Conservation (phyloP, 1,140 invertebrate genomes). For the Drosophila melanica region DNA sequence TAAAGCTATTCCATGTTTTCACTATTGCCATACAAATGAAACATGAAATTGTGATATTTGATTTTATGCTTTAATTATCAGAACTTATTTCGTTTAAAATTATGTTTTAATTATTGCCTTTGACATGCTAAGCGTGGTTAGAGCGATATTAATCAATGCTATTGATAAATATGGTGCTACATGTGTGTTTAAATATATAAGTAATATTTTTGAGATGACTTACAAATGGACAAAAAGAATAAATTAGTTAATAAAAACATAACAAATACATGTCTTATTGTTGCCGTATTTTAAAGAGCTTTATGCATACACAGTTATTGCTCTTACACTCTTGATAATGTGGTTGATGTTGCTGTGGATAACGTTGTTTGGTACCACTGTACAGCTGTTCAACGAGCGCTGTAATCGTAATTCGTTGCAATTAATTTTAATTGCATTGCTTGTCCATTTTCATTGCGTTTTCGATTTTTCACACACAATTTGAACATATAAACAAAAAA, state of each 20-base stretch:
- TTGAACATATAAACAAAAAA: constrained; percentile 78
- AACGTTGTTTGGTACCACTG: constrained; percentile 17
- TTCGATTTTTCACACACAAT: constrained; percentile 82
- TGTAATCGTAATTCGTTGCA: constrained; percentile 73
- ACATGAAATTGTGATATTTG: not conserved
- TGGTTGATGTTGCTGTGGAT: constrained; percentile 5
- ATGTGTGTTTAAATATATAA: too few relatives aligned
- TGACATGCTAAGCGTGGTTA: too few relatives aligned
- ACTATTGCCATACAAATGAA: not conserved
- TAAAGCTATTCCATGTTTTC: constrained; percentile 5
- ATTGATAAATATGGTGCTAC: too few relatives aligned
- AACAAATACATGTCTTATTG: not conserved
- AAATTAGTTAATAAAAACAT: too few relatives aligned
- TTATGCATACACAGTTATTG: not conserved
- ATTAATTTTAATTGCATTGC: constrained; percentile 82
- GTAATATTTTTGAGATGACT: too few relatives aligned
- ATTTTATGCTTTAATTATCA: not conserved
- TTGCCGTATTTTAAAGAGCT: not conserved
- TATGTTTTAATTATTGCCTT: not conserved
- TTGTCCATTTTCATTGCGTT: constrained; percentile 69
- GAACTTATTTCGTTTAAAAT: not conserved
- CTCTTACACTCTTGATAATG: constrained; percentile 10
- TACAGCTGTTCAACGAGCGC: constrained; percentile 22
- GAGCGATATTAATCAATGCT: too few relatives aligned
- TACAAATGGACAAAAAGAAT: too few relatives aligned